Evolutionary conservation across 2,113 vertebrate genomes (phyloP), one percentile per base, ranked within the genome.

Genomic region (Noctilio leporinus): DNA sequence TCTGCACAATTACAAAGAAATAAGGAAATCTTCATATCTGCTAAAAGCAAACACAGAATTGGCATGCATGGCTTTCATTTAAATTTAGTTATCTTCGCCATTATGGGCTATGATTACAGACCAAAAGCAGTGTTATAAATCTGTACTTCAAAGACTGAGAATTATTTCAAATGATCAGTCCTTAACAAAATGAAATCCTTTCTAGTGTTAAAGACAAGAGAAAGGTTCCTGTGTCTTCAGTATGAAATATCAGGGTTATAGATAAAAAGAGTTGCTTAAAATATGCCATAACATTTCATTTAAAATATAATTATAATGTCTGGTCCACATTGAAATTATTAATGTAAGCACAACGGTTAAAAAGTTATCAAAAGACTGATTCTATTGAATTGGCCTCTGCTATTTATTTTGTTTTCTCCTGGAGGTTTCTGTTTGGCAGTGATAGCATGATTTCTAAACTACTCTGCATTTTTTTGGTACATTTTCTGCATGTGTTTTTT

Each of bases 341-440:
- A 97, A 96, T 2, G 12, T 84, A 97, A 94, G 96, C 82, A 87
- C 96, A 98, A 97, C 96, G 95, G 91, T 98, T 98, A 98, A 98
- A 98, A 98, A 96, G 97, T 96, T 97, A 98, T 98, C 98, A 98
- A 98, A 98, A 98, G 96, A 97, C 97, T 98, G 97, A 97, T 96
- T 96, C 98, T 96, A 97, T 98, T 97, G 97, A 98, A 96, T 47
- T 97, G 95, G 97, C 88, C 89, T 77, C 91, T 93, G 95, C 89
- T 96, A 95, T 43, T 43, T 26, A 33, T 84, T 96, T 91, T 93
- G 55, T 95, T 95, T 87, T 22, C n/a, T 97, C 95, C 97, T 33
- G 96, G 89, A 89, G 1, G 73, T 96, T 96, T 97, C 97, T 97
- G 81, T 97, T 97, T 98, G 98, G 98, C 98, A 98, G 98, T 97